Percentiles rank a stretch among this genome's conserved stretches.
phyloP scores from a whole-genome alignment of 2,113 vertebrate species.

The Dromiciops gliroides region DNA sequence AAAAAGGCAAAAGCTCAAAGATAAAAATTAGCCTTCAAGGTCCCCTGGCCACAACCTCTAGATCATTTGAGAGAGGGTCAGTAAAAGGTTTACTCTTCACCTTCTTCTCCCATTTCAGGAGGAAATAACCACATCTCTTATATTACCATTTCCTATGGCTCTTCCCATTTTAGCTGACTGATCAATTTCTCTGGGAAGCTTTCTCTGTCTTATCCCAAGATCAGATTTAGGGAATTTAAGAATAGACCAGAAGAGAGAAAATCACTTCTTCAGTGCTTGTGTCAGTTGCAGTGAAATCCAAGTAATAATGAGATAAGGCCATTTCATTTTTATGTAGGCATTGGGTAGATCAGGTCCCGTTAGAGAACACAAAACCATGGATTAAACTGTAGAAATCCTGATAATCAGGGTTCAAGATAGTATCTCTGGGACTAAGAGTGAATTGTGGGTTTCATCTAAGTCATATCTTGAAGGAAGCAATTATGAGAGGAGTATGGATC shows the following conservation, averaged over 20 bases:
- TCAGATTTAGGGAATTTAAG: not conserved
- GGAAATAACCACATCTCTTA: not conserved
- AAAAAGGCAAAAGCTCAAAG: not conserved
- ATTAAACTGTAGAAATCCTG: conserved; percentile 78
- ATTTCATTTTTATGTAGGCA: conserved; percentile 21
- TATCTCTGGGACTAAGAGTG: conserved; percentile 49
- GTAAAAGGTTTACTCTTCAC: not conserved
- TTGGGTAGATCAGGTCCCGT: conserved; percentile 73
- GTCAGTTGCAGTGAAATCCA: not conserved
- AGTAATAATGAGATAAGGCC: not conserved
- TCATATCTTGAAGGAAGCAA: conserved; percentile 34
- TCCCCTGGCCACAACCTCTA: not conserved
- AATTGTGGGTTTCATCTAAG: conserved; percentile 36
- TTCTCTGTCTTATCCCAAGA: not conserved
- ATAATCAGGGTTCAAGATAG: conserved; percentile 64
- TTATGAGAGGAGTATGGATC: not conserved
- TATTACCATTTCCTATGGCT: not conserved
- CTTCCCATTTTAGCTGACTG: not conserved
- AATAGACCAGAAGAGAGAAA: not conserved
- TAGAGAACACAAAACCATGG: conserved; percentile 79
- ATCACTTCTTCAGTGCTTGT: not conserved
- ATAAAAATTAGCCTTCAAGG: not conserved
- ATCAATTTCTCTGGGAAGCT: not conserved
- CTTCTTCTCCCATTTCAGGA: not conserved
- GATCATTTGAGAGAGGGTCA: not conserved